Evolutionary conservation across 2,113 vertebrate genomes (phyloP).

Genomic region (Rhinoderma darwinii): DNA sequence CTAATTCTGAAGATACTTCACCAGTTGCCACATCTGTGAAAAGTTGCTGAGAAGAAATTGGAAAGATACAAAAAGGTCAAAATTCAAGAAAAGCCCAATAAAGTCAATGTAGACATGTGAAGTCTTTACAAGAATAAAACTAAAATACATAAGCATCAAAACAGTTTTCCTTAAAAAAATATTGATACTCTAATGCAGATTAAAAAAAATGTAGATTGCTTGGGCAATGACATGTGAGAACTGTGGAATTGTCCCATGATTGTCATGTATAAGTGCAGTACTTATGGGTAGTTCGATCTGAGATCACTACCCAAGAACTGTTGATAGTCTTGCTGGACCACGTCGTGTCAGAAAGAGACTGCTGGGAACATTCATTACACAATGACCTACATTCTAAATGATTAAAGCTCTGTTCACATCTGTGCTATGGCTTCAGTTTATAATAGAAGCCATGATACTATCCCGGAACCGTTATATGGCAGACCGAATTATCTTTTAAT

Average conservation of each 20-base stretch:
- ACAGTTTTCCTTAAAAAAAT: too few species aligned
- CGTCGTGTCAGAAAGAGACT: not conserved
- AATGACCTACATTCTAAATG: too few species aligned
- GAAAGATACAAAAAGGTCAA: conserved; percentile 42
- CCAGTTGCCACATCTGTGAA: conserved; percentile 81
- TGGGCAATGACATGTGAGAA: not conserved
- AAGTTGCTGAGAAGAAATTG: conserved; percentile 77
- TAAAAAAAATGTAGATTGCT: not conserved
- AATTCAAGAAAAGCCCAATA: not conserved
- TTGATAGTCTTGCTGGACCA: not conserved
- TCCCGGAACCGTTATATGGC: too few species aligned
- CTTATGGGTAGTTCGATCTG: not conserved
- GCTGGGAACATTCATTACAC: not conserved
- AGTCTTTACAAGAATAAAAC: not conserved
- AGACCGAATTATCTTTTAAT: too few species aligned
- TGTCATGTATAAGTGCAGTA: not conserved
- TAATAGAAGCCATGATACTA: too few species aligned
- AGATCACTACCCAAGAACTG: not conserved
- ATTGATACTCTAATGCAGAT: too few species aligned
- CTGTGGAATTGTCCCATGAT: not conserved
- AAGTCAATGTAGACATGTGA: not conserved
- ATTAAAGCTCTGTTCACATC: too few species aligned
- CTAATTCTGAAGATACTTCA: conserved; percentile 77
- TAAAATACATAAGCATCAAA: too few species aligned
- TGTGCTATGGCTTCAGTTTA: too few species aligned